Evolutionary conservation across 2,888 invertebrate genomes (phyloP).

Genomic region (Drosophila tripunctata): DNA sequence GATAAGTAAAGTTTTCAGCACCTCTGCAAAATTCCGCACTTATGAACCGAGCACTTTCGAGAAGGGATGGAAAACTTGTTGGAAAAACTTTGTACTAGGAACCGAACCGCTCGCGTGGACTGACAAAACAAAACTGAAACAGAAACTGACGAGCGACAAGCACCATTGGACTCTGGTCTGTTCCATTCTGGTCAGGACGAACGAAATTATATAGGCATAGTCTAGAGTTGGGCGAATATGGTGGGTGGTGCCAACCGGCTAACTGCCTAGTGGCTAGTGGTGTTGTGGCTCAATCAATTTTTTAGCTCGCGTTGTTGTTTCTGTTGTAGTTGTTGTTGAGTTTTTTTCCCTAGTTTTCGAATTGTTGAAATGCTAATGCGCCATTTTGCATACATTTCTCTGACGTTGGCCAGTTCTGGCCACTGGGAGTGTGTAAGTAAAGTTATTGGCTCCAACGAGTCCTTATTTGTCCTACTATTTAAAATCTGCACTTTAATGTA

Average conservation of each 20-base stretch:
- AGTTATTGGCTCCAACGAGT: conserved; percentile 1
- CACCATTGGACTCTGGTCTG: conserved; percentile 25
- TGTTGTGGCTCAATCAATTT: conserved; percentile 67
- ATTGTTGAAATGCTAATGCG: conserved; percentile 78
- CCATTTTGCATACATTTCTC: conserved; percentile 76
- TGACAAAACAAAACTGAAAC: conserved; percentile 69
- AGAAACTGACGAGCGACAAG: conserved; percentile 34
- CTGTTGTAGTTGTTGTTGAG: not conserved
- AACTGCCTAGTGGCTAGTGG: not conserved
- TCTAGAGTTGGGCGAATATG: conserved; percentile 1
- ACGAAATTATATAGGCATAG: conserved; percentile 67
- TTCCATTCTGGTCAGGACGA: conserved; percentile 56
- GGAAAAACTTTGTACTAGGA: not conserved
- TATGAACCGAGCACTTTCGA: conserved; percentile 30
- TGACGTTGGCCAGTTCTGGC: conserved; percentile 43
- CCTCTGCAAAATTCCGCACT: conserved; percentile 65
- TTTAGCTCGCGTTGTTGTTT: conserved; percentile 32
- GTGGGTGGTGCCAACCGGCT: conserved; percentile 18
- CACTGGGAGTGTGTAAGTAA: conserved; percentile 2
- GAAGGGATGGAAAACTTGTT: not conserved
- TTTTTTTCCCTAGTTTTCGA: conserved; percentile 38
- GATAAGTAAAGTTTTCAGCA: conserved; percentile 45
- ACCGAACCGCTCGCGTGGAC: conserved; percentile 66
- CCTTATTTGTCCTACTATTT: too few species aligned
- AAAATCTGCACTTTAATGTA: too few species aligned